These are phyloP conservation scores for Cylindroiulus punctatus DNA, from an alignment of 2,888 invertebrate species.

Conservation along the genomic window DNA sequence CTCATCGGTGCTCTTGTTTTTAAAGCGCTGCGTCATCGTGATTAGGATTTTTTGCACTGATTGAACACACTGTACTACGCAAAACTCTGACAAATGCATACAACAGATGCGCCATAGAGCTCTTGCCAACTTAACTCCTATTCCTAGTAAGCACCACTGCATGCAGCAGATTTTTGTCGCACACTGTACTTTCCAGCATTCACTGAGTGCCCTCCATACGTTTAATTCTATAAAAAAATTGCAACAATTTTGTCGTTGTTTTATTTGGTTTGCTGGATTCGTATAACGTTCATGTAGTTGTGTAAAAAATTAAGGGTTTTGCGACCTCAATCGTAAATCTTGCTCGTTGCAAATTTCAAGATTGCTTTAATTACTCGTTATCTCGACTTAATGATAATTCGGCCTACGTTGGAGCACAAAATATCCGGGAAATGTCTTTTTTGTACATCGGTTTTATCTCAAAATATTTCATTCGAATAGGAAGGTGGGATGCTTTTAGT, in stretches of 20 bases:
- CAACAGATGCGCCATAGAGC: slow-evolving; percentile 27
- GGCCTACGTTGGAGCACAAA: neutral
- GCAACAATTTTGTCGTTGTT: neutral
- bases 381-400: neutral
- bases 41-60: slow-evolving; percentile 46
- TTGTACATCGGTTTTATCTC: neutral
- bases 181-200: neutral
- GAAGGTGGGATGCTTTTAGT: too few relatives aligned
- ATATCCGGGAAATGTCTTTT: slow-evolving; percentile 23
- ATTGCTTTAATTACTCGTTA: neutral
- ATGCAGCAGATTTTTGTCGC: neutral
- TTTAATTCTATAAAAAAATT: neutral
- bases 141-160: too few relatives aligned
- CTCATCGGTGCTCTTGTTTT: slow-evolving; percentile 27
- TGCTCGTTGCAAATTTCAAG: neutral
- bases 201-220: neutral
- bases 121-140: neutral
- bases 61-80: neutral
- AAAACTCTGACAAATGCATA: slow-evolving; percentile 20
- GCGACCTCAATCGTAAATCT: neutral
- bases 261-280: neutral
- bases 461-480: neutral
- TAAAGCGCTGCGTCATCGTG: slow-evolving; percentile 48
- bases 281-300: neutral
- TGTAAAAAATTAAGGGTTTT: neutral